phyloP scores from a whole-genome alignment of 53 echinoderm and acorn worm genomes.

The Temnopleurus reevesii region DNA sequence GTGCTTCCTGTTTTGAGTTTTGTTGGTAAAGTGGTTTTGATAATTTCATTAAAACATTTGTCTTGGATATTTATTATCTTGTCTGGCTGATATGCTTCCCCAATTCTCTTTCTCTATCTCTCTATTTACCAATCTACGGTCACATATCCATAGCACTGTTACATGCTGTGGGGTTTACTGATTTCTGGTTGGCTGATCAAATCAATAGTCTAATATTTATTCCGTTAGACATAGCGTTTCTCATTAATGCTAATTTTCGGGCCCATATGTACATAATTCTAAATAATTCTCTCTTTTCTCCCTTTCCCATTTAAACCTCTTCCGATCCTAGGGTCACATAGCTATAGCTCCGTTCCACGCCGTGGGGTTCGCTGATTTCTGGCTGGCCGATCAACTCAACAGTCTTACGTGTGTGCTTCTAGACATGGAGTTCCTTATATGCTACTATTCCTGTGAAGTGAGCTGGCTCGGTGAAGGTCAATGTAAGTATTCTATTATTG shows the following conservation, averaged over 20 bases:
- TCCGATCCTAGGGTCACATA: slow-evolving; percentile 69
- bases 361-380: slow-evolving; percentile 99
- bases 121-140: slow-evolving; percentile 47
- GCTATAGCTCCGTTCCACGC: slow-evolving; percentile 88
- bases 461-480: slow-evolving; percentile 61
- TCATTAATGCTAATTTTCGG: slow-evolving; percentile 88
- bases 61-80: no score
- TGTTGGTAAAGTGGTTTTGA: no score
- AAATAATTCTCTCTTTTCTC: neutral
- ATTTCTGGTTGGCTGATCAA: slow-evolving; percentile 99
- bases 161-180: slow-evolving; percentile 89
- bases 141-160: slow-evolving; percentile 85
- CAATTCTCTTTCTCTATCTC: neutral
- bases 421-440: slow-evolving; percentile 91
- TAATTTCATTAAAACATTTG: no score
- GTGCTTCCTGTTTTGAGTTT: no score
- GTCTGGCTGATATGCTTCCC: neutral
- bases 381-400: slow-evolving; percentile 99
- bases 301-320: neutral
- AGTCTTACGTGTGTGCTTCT: slow-evolving; percentile 82
- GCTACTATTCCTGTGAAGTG: slow-evolving; percentile 88
- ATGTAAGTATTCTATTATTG: neutral
- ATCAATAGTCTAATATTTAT: slow-evolving; percentile 81
- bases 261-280: no score
- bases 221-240: slow-evolving; percentile 82